A percentile compares a stretch with the other conserved stretches of the same genome.
Conservation (phyloP, 2,113 vertebrate genomes). For the Eulemur rufifrons region DNA sequence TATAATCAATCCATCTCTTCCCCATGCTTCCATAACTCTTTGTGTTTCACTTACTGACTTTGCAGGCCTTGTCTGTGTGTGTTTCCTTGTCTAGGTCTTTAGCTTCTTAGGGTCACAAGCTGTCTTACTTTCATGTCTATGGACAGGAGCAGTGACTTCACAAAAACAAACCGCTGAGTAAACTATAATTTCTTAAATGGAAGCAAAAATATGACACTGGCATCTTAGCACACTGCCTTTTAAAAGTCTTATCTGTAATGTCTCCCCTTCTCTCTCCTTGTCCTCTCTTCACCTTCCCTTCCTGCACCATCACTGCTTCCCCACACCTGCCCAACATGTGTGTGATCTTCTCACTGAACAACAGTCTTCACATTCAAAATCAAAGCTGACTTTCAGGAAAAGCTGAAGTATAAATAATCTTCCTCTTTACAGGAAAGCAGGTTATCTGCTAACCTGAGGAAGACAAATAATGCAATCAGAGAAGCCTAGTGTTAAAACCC, state of each 20-base stretch:
- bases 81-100: background rate
- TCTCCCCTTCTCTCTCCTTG: background rate
- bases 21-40: background rate
- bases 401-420: background rate
- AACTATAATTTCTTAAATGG: background rate
- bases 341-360: rapidly evolving
- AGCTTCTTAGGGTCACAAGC: background rate
- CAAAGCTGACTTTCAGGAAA: background rate
- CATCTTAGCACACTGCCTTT: rapidly evolving
- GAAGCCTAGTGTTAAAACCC: too few species aligned
- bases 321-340: rapidly evolving
- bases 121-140: background rate
- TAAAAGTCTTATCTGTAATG: rapidly evolving
- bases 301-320: background rate
- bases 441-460: rapidly evolving
- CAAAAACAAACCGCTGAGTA: background rate
- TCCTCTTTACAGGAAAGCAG: background rate
- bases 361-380: too few species aligned
- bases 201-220: background rate
- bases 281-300: too few species aligned
- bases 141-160: background rate
- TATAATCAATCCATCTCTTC: background rate
- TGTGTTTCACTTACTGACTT: background rate
- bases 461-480: background rate
- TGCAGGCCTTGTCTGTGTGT: background rate